phyloP scores from a whole-genome alignment of 2,113 vertebrate genomes.

The Haplochromis burtoni region DNA sequence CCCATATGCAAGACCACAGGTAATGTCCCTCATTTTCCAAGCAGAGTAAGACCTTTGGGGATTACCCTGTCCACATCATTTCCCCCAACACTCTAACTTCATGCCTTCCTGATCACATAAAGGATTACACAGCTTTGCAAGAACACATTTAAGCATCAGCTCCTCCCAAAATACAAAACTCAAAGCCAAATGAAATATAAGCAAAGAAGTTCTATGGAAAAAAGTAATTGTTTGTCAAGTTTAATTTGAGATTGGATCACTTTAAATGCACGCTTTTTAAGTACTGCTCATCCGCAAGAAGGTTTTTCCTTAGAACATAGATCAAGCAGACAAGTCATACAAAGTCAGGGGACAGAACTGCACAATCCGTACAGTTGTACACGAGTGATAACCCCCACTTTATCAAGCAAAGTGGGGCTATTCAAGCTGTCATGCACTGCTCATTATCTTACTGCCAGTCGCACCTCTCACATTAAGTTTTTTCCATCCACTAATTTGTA shows the following conservation, averaged over 20 bases:
- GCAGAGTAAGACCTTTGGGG: conserved; percentile 58
- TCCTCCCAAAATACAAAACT: conserved; percentile 28
- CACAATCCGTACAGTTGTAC: neutral
- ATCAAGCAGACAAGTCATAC: neutral
- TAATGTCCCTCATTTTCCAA: conserved; percentile 32
- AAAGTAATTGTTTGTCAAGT: neutral
- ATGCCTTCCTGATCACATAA: conserved; percentile 58
- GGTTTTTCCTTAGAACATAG: neutral
- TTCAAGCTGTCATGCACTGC: neutral
- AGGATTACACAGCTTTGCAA: conserved; percentile 57
- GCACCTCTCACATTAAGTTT: neutral
- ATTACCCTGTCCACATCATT: conserved; percentile 65
- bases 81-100: conserved; percentile 53
- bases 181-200: conserved; percentile 44
- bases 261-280: neutral
- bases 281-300: neutral
- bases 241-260: neutral
- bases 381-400: neutral
- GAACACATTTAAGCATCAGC: conserved; percentile 51
- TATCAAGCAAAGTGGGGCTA: neutral
- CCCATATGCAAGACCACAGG: conserved; percentile 28
- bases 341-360: neutral
- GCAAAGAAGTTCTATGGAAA: neutral
- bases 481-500: neutral
- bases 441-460: neutral